phyloP scores from a whole-genome alignment of 2,113 vertebrate species.

The Anseranas semipalmata region DNA sequence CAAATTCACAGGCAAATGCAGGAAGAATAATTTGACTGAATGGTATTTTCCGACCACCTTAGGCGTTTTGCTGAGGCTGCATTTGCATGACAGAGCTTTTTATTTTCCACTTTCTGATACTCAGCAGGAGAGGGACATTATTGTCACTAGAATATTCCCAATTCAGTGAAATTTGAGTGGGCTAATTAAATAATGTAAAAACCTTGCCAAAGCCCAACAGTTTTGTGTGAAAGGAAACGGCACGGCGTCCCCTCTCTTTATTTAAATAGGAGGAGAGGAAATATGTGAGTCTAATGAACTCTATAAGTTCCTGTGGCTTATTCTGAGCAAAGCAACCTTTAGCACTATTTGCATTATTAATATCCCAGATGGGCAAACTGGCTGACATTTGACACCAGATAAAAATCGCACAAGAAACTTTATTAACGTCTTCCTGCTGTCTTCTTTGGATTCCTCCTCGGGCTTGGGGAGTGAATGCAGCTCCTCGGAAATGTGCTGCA shows the following conservation, averaged over 20 bases:
- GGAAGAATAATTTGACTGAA: slow-evolving; percentile 41
- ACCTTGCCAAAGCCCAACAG: slow-evolving; percentile 45
- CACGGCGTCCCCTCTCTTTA: neutral
- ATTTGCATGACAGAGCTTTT: slow-evolving; percentile 59
- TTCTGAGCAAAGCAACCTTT: slow-evolving; percentile 48
- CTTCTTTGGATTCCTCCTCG: slow-evolving; percentile 13
- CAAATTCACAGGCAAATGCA: neutral
- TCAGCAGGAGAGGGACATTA: slow-evolving; percentile 58
- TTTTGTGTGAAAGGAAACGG: slow-evolving; percentile 26
- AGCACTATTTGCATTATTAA: slow-evolving; percentile 64
- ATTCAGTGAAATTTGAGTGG: slow-evolving; percentile 60
- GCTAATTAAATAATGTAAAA: slow-evolving; percentile 67
- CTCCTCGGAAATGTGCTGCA: neutral
- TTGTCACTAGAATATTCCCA: slow-evolving; percentile 60
- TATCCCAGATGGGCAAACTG: slow-evolving; percentile 54
- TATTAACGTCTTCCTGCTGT: slow-evolving; percentile 35
- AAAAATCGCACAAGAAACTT: slow-evolving; percentile 33
- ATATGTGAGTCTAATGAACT: slow-evolving; percentile 61
- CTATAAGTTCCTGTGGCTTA: slow-evolving; percentile 38
- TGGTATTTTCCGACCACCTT: slow-evolving; percentile 31
- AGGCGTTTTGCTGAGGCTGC: slow-evolving; percentile 44
- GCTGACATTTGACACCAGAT: slow-evolving; percentile 44
- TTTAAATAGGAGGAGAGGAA: slow-evolving; percentile 33
- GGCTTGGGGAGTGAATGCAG: neutral
- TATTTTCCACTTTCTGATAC: slow-evolving; percentile 57